Evolutionary conservation across 2,888 invertebrate genomes (phyloP), one percentile per base, ranked within the genome.

Genomic region (Saturnia pavonia): DNA sequence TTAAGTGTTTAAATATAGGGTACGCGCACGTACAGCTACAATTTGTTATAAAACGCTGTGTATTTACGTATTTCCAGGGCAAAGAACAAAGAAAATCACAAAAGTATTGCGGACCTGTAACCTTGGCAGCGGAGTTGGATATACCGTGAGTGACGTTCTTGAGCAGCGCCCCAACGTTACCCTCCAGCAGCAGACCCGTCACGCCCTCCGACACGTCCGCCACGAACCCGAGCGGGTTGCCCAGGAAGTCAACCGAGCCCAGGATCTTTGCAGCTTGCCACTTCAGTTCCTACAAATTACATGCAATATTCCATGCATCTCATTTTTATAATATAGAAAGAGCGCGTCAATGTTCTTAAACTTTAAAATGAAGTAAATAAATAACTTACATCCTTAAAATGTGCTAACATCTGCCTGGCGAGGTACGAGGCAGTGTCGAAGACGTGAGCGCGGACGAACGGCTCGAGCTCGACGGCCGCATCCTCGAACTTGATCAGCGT

Each of bases 111-210:
- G 48, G 57, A 69, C 95, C 95, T 67, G 97, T 96, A 66, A 99
- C 97, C 94, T 99, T 99, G 14, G 99, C 99, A 0, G 99, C 97
- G 0, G 99, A 98, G 93, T 99, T 99, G 9, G 99, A 99, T 76
- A 99, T 95, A 12, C 99, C 99, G 87, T 99, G 99, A 0, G 99
- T 98, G 8, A 99, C 97, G 89, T 99, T 99, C 91, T 98, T 97
- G 48, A 99, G 96, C 72, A 99, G 94, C 68, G 98, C 98, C 69
- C 96, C 96, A 0, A 99, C 97, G 86, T 98, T 98, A 54, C 99
- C 98, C 88, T 99, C 99, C 75, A 97, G 96, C 76, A 99, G 95
- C 69, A 99, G 94, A 0, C 98, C 98, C 1, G 98, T 96, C 48
- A 99, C 96, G 45, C 99, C 99, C 91, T 99, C 99, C 0, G 98